These are phyloP conservation scores for Psix sp. DNA, from an alignment of 1,140 invertebrate genomes.

Conservation along the genomic window DNA sequence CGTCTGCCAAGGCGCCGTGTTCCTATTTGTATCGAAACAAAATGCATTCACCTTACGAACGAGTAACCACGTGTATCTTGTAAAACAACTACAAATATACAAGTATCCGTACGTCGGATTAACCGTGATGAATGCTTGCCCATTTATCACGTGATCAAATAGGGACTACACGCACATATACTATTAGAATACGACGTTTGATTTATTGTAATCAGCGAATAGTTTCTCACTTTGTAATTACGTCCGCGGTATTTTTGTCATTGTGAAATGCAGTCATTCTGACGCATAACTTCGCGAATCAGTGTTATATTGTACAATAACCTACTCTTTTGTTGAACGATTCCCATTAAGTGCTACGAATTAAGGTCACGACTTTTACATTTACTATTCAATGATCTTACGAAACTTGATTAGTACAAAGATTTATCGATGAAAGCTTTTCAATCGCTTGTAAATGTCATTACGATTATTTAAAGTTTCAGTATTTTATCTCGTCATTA, in stretches of 20 bases:
- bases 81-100: constrained; percentile 49
- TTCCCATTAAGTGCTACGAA: constrained; percentile 17
- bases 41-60: constrained; percentile 66
- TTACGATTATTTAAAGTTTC: background rate
- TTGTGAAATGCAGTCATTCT: too few relatives aligned
- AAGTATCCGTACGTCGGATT: constrained; percentile 42
- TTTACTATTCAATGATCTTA: constrained; percentile 13
- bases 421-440: constrained; percentile 17
- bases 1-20: constrained; percentile 72
- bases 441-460: background rate
- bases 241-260: too few relatives aligned
- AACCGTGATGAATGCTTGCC: constrained; percentile 16
- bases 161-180: background rate
- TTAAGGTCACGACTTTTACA: constrained; percentile 39
- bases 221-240: constrained; percentile 5
- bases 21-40: constrained; percentile 74
- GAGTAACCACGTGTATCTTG: constrained; percentile 46
- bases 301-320: too few relatives aligned
- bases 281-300: too few relatives aligned
- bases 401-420: constrained; percentile 8
- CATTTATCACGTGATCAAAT: constrained; percentile 25
- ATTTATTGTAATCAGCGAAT: constrained; percentile 5
- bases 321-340: too few relatives aligned
- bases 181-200: constrained; percentile 6
- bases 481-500: too few relatives aligned